These are phyloP conservation scores for Onychomys leucogaster DNA, from an alignment of 2,797 vertebrate species.

Conservation along the genomic window DNA sequence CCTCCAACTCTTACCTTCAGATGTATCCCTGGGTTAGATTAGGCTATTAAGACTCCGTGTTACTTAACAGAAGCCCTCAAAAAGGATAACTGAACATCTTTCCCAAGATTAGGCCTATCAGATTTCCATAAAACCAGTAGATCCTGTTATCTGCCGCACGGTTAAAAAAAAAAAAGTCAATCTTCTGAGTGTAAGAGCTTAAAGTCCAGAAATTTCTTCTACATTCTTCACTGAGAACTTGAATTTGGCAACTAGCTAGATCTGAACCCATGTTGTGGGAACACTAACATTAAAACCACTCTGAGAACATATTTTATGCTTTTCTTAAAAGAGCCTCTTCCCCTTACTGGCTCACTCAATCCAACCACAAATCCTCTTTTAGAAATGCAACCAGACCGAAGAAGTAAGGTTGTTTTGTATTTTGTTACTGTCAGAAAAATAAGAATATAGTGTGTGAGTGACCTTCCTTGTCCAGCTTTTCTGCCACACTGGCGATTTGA, in stretches of 20 bases:
- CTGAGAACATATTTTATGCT: slow-evolving; percentile 46
- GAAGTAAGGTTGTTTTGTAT: slow-evolving; percentile 65
- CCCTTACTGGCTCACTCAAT: not conserved
- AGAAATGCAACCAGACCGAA: slow-evolving; percentile 64
- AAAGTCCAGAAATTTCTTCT: slow-evolving; percentile 17
- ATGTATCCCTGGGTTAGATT: not conserved
- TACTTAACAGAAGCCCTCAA: not conserved
- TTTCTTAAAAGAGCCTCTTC: slow-evolving; percentile 71
- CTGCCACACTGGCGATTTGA: slow-evolving; percentile 19
- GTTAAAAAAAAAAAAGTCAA: not conserved
- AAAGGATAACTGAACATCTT: not conserved
- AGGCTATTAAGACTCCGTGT: not conserved
- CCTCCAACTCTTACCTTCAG: not conserved
- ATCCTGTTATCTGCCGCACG: not conserved
- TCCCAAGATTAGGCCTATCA: not conserved
- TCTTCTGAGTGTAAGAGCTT: not conserved
- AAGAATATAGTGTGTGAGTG: slow-evolving; percentile 61
- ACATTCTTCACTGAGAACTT: not conserved
- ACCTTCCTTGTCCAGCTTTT: not conserved
- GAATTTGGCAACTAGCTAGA: not conserved
- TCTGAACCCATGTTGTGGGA: not conserved
- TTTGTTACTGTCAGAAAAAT: slow-evolving; percentile 66
- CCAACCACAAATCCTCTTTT: slow-evolving; percentile 65
- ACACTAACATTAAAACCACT: slow-evolving; percentile 12
- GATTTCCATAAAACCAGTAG: not conserved